These are phyloP conservation scores for Mastomys natalensis DNA, from an alignment of 2,113 vertebrate genomes.

Conservation along the genomic window DNA sequence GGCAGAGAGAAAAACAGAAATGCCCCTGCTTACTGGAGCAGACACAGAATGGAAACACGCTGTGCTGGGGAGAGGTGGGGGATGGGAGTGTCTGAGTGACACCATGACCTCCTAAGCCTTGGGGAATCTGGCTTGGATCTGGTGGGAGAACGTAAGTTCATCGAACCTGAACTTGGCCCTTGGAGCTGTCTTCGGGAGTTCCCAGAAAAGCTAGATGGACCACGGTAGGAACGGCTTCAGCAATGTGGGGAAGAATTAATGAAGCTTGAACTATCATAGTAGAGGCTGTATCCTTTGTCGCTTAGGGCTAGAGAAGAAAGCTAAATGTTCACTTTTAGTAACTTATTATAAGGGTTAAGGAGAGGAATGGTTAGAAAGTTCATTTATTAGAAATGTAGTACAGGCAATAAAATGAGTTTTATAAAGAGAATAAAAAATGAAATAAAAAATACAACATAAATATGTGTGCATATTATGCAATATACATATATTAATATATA, in stretches of 20 bases:
- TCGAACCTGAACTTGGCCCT: not conserved
- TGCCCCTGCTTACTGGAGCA: not conserved
- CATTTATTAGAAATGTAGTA: not conserved
- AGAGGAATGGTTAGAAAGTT: not conserved
- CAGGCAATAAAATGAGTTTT: not conserved
- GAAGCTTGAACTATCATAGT: not conserved
- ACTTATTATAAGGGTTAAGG: not conserved
- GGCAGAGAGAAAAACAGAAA: not conserved
- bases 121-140: not conserved
- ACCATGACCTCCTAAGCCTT: not conserved
- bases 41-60: not conserved
- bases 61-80: not conserved
- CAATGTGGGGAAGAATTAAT: not conserved
- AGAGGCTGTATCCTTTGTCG: not conserved
- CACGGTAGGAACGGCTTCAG: not conserved
- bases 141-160: no score
- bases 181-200: not conserved
- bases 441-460: not conserved
- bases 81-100: not conserved
- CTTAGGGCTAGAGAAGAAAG: not conserved
- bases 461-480: not conserved
- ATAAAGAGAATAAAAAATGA: slow-evolving; percentile 4
- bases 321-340: not conserved
- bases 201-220: not conserved
- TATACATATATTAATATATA: not conserved